These are phyloP conservation scores for Nibea coibor DNA, from an alignment of 2,113 vertebrate genomes.

Conservation along the genomic window DNA sequence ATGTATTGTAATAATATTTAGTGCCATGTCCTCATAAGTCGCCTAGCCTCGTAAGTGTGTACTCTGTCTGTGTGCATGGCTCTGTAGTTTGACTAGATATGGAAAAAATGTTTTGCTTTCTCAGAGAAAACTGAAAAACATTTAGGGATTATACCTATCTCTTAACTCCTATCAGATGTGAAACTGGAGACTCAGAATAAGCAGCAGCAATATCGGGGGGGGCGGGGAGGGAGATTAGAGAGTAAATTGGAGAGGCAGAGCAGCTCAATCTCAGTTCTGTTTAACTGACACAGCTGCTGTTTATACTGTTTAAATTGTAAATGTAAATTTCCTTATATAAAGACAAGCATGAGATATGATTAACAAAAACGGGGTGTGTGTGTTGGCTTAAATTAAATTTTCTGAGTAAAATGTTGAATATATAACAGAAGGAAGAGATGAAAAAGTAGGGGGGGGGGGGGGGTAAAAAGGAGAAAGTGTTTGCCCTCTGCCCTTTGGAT, in stretches of 20 bases:
- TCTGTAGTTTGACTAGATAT: background rate
- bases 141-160: background rate
- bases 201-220: background rate
- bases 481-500: slow-evolving; percentile 44
- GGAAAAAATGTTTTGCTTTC: background rate
- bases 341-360: background rate
- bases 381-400: no score
- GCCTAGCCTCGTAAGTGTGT: no score
- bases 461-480: background rate
- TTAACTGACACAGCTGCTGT: no score
- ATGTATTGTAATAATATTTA: background rate
- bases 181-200: background rate
- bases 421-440: no score
- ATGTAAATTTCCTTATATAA: background rate
- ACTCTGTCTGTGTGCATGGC: background rate
- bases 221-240: background rate
- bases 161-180: background rate
- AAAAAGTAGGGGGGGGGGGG: background rate
- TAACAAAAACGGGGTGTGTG: background rate
- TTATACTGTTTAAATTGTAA: background rate
- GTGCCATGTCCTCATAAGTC: background rate
- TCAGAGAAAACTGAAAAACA: background rate
- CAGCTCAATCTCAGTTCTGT: background rate
- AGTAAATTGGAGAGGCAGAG: background rate
- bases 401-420: background rate